These are phyloP conservation scores for Lineus longissimus DNA, from an alignment of 1,140 invertebrate genomes.

Conservation along the genomic window DNA sequence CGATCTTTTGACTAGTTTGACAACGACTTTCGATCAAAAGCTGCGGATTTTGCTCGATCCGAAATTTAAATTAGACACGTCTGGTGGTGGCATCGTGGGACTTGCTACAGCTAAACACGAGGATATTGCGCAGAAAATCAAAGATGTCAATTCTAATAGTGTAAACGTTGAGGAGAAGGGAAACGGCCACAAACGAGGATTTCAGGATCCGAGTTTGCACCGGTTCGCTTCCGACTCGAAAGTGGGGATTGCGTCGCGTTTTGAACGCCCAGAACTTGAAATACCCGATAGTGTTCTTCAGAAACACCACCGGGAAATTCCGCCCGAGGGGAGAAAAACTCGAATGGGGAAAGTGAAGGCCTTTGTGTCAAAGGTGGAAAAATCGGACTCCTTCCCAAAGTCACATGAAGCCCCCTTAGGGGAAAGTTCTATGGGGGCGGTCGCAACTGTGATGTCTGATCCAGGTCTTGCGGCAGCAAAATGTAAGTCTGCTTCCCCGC, in stretches of 20 bases:
- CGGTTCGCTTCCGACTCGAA: slow-evolving; percentile 38
- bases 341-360: slow-evolving; percentile 13
- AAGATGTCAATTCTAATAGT: slow-evolving; percentile 54
- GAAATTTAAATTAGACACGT: slow-evolving; percentile 33
- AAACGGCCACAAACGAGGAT: slow-evolving; percentile 19
- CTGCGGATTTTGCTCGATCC: slow-evolving; percentile 59
- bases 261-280: slow-evolving; percentile 30
- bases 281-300: not conserved
- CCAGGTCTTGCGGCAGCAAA: not conserved
- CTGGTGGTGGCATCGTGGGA: slow-evolving; percentile 71
- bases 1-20: slow-evolving; percentile 66
- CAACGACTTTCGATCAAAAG: slow-evolving; percentile 72
- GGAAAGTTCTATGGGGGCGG: not conserved
- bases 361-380: slow-evolving; percentile 27
- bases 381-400: slow-evolving; percentile 19
- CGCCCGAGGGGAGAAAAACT: not conserved
- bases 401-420: slow-evolving; percentile 15
- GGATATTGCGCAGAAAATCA: slow-evolving; percentile 58
- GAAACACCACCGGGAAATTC: slow-evolving; percentile 1
- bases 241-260: slow-evolving; percentile 46
- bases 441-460: not conserved
- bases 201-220: slow-evolving; percentile 46
- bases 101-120: slow-evolving; percentile 57
- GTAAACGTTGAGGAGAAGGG: slow-evolving; percentile 14
- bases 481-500: slow-evolving; percentile 17